Conservation (phyloP, 2,888 invertebrate genomes). For the Heteromyza rotundicornis region DNA sequence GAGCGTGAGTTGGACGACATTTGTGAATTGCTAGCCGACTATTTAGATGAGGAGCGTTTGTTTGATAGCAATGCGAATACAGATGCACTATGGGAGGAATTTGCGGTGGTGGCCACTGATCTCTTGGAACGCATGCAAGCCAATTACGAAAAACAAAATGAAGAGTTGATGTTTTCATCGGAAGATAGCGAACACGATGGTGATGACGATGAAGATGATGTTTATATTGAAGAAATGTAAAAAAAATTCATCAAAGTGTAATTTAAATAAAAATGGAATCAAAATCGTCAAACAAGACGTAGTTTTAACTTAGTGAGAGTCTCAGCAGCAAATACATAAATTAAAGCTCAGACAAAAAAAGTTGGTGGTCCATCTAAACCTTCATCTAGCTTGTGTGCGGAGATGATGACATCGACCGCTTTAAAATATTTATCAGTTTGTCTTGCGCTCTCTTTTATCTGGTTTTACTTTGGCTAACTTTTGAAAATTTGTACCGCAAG, state of each 20-base stretch:
- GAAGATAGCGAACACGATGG: slow-evolving; percentile 32
- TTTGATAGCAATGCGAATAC: slow-evolving; percentile 45
- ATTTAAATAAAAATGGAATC: too few relatives aligned
- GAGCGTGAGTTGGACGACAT: slow-evolving; percentile 66
- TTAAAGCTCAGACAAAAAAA: not conserved
- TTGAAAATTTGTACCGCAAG: not conserved
- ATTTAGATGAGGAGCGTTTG: slow-evolving; percentile 68
- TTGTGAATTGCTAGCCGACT: slow-evolving; percentile 66
- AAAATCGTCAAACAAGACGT: not conserved
- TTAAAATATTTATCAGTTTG: slow-evolving; percentile 8
- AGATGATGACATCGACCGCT: slow-evolving; percentile 14
- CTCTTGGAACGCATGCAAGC: slow-evolving; percentile 67
- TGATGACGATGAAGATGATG: slow-evolving; percentile 47
- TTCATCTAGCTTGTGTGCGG: not conserved
- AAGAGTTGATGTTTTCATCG: slow-evolving; percentile 1
- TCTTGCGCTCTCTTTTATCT: not conserved
- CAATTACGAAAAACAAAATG: slow-evolving; percentile 42
- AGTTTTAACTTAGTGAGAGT: not conserved
- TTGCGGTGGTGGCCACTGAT: slow-evolving; percentile 77
- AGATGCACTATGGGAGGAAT: slow-evolving; percentile 72
- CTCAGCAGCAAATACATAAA: not conserved
- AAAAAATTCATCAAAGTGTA: too few relatives aligned
- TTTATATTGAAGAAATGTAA: slow-evolving; percentile 54
- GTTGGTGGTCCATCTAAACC: not conserved
- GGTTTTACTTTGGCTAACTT: too few relatives aligned